A percentile compares a stretch with the other conserved stretches of the same genome.
Evolutionary conservation across 2,888 invertebrate genomes (phyloP).

Genomic region (Panzeria rudis): DNA sequence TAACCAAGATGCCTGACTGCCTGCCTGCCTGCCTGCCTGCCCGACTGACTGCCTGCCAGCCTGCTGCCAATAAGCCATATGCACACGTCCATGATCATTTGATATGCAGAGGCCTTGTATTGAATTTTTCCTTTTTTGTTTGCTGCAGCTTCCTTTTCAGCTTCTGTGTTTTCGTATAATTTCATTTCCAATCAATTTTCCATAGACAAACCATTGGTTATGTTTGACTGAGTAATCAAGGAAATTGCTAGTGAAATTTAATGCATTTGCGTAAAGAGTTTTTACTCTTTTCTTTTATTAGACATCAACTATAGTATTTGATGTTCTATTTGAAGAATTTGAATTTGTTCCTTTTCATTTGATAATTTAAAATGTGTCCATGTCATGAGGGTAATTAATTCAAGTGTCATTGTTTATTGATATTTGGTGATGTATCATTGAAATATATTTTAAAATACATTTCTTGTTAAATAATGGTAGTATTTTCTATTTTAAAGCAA

Average conservation of each 20-base stretch:
- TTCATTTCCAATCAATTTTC: conserved; percentile 68
- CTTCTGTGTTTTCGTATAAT: conserved; percentile 50
- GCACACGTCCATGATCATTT: conserved; percentile 28
- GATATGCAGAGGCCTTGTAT: conserved; percentile 33
- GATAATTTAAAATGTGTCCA: conserved; percentile 7
- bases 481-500: not conserved
- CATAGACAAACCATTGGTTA: conserved; percentile 60
- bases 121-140: not conserved
- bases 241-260: conserved; percentile 56
- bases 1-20: not conserved
- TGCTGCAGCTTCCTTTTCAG: not conserved
- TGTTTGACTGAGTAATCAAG: conserved; percentile 63
- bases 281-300: not conserved
- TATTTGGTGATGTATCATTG: conserved; percentile 6
- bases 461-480: not conserved
- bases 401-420: conserved; percentile 35
- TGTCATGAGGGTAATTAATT: conserved; percentile 31
- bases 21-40: not conserved
- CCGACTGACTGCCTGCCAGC: not conserved
- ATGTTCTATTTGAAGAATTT: conserved; percentile 6
- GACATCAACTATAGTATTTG: not conserved
- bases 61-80: conserved; percentile 39
- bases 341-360: conserved; percentile 18
- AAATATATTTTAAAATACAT: not conserved
- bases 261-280: conserved; percentile 27